Conservation (phyloP, 2,888 invertebrate species). For the Scelioninae gen. 2 region DNA sequence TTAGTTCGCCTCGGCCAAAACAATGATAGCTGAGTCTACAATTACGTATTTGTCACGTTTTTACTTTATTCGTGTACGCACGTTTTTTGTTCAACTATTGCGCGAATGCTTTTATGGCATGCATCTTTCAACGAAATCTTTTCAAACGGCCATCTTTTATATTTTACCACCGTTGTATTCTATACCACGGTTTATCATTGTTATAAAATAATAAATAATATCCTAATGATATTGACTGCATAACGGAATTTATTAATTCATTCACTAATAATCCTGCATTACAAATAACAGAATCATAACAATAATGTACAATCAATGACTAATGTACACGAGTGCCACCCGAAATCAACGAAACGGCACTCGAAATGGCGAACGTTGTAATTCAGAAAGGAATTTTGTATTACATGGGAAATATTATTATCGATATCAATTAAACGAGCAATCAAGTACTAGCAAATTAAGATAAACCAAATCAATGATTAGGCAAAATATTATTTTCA, state of each 20-base stretch:
- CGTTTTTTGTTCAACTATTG: too few species aligned
- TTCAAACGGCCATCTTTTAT: too few species aligned
- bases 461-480: slow-evolving; percentile 11
- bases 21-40: slow-evolving; percentile 15
- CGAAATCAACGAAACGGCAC: too few species aligned
- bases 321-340: background rate
- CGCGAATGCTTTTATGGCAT: background rate
- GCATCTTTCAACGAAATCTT: too few species aligned
- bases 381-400: slow-evolving; percentile 7
- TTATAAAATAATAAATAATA: too few species aligned
- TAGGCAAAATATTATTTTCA: slow-evolving; percentile 9
- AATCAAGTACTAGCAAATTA: slow-evolving; percentile 9
- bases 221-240: too few species aligned
- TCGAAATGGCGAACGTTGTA: slow-evolving; percentile 2
- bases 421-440: slow-evolving; percentile 9
- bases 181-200: too few species aligned
- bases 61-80: background rate
- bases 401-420: slow-evolving; percentile 1
- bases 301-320: slow-evolving; percentile 9
- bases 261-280: slow-evolving; percentile 20
- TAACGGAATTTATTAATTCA: slow-evolving; percentile 8
- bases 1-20: slow-evolving; percentile 10
- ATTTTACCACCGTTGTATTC: too few species aligned
- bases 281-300: slow-evolving; percentile 17
- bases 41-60: slow-evolving; percentile 19